Conservation (phyloP, 1,140 invertebrate species). For the Papilio helenus region DNA sequence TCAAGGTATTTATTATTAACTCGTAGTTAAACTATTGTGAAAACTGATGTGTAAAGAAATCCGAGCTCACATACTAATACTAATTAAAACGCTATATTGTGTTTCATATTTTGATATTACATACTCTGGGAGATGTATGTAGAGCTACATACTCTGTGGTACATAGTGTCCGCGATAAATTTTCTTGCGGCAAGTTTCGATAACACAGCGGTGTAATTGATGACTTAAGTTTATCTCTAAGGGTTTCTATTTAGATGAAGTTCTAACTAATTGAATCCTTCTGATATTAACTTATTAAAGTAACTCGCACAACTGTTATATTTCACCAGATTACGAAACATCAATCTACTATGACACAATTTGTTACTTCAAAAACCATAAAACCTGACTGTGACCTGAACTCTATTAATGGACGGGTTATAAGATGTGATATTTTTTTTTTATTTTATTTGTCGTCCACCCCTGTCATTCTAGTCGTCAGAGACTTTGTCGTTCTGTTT, state of each 20-base stretch:
- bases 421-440: too few relatives aligned
- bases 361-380: too few relatives aligned
- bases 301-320: background rate
- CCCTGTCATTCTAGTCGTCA: too few relatives aligned
- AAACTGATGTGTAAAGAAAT: too few relatives aligned
- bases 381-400: too few relatives aligned
- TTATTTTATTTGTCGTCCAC: too few relatives aligned
- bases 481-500: too few relatives aligned
- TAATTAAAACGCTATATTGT: background rate
- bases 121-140: too few relatives aligned
- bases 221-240: conserved; percentile 27
- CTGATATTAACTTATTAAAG: conserved; percentile 2
- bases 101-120: background rate
- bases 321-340: background rate
- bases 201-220: conserved; percentile 20
- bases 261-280: conserved; percentile 20
- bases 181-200: conserved; percentile 21
- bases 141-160: background rate
- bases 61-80: too few relatives aligned
- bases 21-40: too few relatives aligned
- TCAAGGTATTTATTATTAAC: too few relatives aligned
- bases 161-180: background rate
- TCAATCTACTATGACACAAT: background rate
- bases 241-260: conserved; percentile 24
- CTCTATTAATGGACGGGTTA: too few relatives aligned